Conservation (phyloP, 2,113 vertebrate species). For the Callaeas wilsoni region DNA sequence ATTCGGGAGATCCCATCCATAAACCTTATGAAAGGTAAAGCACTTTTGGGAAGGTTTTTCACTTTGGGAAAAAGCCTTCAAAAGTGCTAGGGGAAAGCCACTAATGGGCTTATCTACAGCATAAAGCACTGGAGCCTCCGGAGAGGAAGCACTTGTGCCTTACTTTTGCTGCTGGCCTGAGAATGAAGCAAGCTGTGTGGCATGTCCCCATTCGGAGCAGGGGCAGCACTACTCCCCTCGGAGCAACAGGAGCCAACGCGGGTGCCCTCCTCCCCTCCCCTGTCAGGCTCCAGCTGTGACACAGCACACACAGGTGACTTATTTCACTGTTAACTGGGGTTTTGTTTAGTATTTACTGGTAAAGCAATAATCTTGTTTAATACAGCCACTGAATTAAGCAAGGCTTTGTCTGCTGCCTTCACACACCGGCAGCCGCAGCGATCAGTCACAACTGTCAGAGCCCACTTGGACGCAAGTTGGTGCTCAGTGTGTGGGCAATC, state of each 20-base stretch:
- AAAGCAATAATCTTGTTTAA: not conserved
- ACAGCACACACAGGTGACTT: not conserved
- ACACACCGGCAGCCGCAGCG: fast-evolving
- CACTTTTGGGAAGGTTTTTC: not conserved
- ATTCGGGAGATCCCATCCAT: not conserved
- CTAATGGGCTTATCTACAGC: not conserved
- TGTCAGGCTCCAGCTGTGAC: not conserved
- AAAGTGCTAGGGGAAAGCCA: not conserved
- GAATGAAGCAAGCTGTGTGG: not conserved
- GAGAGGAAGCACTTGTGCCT: not conserved
- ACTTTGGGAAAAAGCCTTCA: not conserved
- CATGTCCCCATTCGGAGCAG: fast-evolving
- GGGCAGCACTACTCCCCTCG: not conserved
- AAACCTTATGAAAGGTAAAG: not conserved
- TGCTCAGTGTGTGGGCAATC: fast-evolving
- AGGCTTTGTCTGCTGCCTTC: not conserved
- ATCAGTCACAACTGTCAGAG: not conserved
- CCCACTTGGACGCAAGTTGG: fast-evolving
- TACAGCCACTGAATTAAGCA: not conserved
- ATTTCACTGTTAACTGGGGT: not conserved
- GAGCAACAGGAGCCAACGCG: fast-evolving
- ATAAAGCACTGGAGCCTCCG: not conserved
- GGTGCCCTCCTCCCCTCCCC: not conserved
- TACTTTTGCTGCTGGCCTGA: not conserved
- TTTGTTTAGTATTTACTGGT: not conserved